A percentile compares a stretch with the other conserved stretches of the same genome.
These are phyloP conservation scores for Dendronephthya gigantea DNA, from an alignment of 64 coral and sea anemone genomes.

Conservation along the genomic window DNA sequence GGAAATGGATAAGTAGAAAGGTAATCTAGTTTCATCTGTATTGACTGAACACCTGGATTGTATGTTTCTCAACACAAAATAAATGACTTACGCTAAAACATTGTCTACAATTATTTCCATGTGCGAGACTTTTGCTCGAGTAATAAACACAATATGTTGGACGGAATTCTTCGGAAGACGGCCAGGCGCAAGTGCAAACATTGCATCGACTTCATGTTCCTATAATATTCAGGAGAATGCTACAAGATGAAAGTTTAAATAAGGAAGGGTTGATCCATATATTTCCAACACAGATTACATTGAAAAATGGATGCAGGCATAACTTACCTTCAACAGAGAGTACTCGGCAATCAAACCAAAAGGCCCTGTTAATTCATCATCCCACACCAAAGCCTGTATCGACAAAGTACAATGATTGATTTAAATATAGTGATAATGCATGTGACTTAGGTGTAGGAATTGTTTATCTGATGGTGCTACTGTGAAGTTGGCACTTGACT, in stretches of 20 bases:
- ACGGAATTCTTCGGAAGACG: slow-evolving; percentile 60
- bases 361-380: slow-evolving; percentile 83
- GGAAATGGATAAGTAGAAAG: no score
- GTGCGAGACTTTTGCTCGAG: slow-evolving; percentile 64
- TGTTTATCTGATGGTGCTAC: no score
- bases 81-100: slow-evolving; percentile 46
- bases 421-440: not conserved
- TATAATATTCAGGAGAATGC: not conserved
- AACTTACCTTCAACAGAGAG: slow-evolving; percentile 57
- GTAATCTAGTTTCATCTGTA: not conserved
- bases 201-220: slow-evolving; percentile 99
- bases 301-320: no score
- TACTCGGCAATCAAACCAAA: slow-evolving; percentile 95
- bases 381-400: slow-evolving; percentile 77
- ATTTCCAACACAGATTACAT: no score
- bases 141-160: slow-evolving; percentile 88
- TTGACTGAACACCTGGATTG: not conserved
- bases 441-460: no score
- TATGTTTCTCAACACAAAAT: not conserved
- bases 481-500: no score
- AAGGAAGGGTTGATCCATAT: not conserved
- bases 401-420: not conserved
- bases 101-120: slow-evolving; percentile 97
- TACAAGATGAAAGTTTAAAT: not conserved
- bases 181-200: slow-evolving; percentile 68